Base-by-base conservation (phyloP, 1,140 invertebrate genomes). In the Monomorium pharaonis region DNA sequence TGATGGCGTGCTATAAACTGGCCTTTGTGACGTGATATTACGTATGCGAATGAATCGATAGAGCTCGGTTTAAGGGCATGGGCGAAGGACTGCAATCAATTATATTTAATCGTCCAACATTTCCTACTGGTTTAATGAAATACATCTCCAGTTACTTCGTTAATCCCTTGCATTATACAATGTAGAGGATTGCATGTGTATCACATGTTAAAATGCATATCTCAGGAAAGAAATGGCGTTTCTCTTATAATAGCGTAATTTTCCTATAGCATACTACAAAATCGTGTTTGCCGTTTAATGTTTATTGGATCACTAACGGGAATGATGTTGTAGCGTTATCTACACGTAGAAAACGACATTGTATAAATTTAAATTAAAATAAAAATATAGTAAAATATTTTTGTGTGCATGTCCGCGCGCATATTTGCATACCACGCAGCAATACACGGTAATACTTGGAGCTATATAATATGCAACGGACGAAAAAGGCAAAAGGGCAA, bases 401-500 rank as follows among this genome's bases (percentile, higher is more conserved):
- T 58, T 72, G 49, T 56, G 49, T 44, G 30, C 49, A 24, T 33
- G 67, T 37, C 49, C 67, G 37, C 44, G 27, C 18, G 78, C 51
- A 42, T 83, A 83, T 72, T 83, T 83, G 65, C 78, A 72, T 72
- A 72, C 67, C 58, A 83, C 67, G 58, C n/a, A 67, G 51, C 67
- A 72, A 83, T 72, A 83, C 67, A 72, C n/a, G 78, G 51, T 51
- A 72, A 83, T 83, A 83, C 78, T 72, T 58, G 78, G 18, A 72
- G 65, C 49, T 72, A 58, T 72, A 74, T 72, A 83, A 83, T 72
- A 72, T 81, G 49, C 51, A 58, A 54, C 49, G 72, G 70, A 85
- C 78, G 54, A 78, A 30, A 60, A 89, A 56, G 85, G 63, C 70
- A 69, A 84, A 42, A 49, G 62, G 75, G 67, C 76, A 89, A 87